These are phyloP conservation scores for Pleuronectes platessa DNA, from an alignment of 2,113 vertebrate genomes.

Conservation along the genomic window DNA sequence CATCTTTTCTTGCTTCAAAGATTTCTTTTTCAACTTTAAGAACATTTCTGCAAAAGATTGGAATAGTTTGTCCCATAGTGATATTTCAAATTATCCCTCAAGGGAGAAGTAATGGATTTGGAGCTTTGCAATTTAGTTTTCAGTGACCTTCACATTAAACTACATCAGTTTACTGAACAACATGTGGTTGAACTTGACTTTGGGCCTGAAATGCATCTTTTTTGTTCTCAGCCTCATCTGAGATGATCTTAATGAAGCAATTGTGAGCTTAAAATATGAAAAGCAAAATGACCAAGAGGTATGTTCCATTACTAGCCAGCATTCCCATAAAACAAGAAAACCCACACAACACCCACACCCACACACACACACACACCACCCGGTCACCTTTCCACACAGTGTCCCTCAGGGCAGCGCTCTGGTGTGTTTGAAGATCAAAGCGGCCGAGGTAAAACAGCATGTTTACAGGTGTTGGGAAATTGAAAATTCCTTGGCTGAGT, in stretches of 20 bases:
- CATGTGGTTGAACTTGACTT: conserved; percentile 4
- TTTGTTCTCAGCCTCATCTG: not conserved
- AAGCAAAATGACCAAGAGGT: conserved; percentile 54
- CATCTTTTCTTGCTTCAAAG: not conserved
- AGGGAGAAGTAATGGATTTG: no score
- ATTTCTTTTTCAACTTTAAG: not conserved
- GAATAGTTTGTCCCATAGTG: not conserved
- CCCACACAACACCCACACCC: not conserved
- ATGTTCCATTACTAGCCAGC: conserved; percentile 53
- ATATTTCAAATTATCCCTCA: no score
- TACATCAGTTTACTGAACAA: not conserved
- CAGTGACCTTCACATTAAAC: not conserved
- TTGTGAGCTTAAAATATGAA: conserved; percentile 41
- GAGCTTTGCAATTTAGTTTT: not conserved
- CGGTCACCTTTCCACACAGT: conserved; percentile 60
- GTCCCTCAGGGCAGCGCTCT: conserved; percentile 65
- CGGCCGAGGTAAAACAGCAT: conserved; percentile 67
- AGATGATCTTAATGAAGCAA: conserved; percentile 8
- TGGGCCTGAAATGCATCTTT: not conserved
- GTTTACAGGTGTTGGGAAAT: conserved; percentile 81
- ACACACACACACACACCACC: conserved; percentile 35
- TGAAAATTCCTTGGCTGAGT: conserved; percentile 71
- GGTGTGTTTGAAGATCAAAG: conserved; percentile 79
- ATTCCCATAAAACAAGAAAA: conserved; percentile 60
- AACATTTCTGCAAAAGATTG: not conserved